Evolutionary conservation across 2,797 vertebrate species (phyloP), one percentile per base, ranked within the genome.

Genomic region (Gephyroberyx darwinii): DNA sequence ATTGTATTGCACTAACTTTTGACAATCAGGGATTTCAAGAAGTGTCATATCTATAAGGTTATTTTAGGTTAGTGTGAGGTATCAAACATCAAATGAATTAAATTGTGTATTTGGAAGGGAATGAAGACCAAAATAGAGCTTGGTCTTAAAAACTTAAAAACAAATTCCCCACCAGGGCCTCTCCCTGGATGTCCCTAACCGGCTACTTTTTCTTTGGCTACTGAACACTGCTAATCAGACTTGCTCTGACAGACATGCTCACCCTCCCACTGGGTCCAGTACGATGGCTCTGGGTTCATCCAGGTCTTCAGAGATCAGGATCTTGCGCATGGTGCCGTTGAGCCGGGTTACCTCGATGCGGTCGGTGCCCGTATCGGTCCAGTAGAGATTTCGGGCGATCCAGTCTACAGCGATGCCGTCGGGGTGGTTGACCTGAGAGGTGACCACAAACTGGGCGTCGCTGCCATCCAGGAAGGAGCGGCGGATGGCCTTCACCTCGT

Each of bases 351-450:
- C 97, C 83, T 99, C 98, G 20, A 99, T 98, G 30, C 96, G 96
- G 77, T 99, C 98, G 0, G 97, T 99, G 22, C 98, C 98, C 0
- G 98, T 99, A 85, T 99, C 98, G 0, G 98, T 99, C 98, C 98
- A 99, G 77, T 99, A 99, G 3, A 99, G 93, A 84, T 99, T 99
- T 0, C 98, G 91, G 2, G 97, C 97, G 5, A 98, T 95, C 97
- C 97, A 98, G 89, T 99, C 97, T 3, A 99, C 96, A 0, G 97
- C 97, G 39, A 99, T 96, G 60, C 98, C 98, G 6, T 99, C 98
- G 0, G 98, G 98, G 74, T 99, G 97, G 0, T 94, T 95, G 0
- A 99, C 96, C 82, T 99, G 97, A 0, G 96, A 95, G 0, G 96
- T 98, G 57, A 99, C 95, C 35, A 99, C 91, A 1, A 98, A 94